phyloP scores from a whole-genome alignment of 2,113 vertebrate genomes.

The Orycteropus afer region DNA sequence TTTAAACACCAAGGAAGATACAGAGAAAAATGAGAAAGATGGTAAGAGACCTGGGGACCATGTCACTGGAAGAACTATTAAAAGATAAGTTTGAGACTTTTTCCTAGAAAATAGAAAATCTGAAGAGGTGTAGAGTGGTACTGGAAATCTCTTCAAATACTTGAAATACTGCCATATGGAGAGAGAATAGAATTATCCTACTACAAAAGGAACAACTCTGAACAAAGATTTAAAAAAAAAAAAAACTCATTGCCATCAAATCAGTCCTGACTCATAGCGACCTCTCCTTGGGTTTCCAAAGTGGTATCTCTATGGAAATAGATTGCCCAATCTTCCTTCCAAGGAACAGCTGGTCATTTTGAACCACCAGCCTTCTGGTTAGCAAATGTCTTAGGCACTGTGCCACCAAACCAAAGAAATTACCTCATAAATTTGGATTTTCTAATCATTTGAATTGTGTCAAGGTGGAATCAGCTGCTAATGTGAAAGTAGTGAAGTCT shows the following conservation, averaged over 20 bases:
- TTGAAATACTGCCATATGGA: background rate
- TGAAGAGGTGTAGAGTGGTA: background rate
- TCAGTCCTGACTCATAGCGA: too few species aligned
- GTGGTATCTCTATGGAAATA: too few species aligned
- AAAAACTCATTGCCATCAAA: background rate
- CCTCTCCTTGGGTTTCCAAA: too few species aligned
- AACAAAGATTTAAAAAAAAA: background rate
- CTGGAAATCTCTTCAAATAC: constrained; percentile 18
- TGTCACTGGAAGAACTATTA: background rate
- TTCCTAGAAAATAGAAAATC: background rate
- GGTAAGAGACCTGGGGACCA: background rate
- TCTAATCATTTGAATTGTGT: background rate
- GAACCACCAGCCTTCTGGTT: too few species aligned
- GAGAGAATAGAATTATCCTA: background rate
- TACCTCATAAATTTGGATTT: background rate
- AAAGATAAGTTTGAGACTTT: background rate
- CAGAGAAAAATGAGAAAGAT: background rate
- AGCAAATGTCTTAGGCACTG: too few species aligned
- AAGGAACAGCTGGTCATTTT: too few species aligned
- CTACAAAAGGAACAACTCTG: background rate
- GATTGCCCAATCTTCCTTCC: too few species aligned
- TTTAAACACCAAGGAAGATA: background rate
- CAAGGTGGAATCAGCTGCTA: background rate
- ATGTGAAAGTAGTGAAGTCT: background rate
- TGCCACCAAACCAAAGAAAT: background rate